These are phyloP conservation scores for Mechanitis mazaeus DNA, from an alignment of 2,888 invertebrate genomes.

Conservation along the genomic window DNA sequence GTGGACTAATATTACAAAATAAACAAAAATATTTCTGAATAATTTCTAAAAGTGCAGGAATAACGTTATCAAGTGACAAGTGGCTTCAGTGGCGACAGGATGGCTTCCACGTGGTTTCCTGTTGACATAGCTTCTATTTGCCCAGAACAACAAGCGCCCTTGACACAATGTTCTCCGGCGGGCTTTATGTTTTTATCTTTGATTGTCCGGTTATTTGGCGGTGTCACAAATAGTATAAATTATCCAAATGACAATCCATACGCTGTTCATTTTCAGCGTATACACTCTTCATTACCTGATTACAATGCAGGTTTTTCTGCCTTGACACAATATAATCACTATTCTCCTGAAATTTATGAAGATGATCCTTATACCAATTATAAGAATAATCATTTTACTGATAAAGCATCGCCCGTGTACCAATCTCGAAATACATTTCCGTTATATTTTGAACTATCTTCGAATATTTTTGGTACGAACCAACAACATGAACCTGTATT, in stretches of 20 bases:
- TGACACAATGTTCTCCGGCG: slow-evolving; percentile 76
- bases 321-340: too few species aligned
- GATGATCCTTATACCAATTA: background rate
- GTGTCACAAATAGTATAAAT: background rate
- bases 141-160: slow-evolving; percentile 61
- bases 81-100: background rate
- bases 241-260: slow-evolving; percentile 28
- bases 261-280: background rate
- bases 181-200: slow-evolving; percentile 77
- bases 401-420: too few species aligned
- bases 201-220: slow-evolving; percentile 73
- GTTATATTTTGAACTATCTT: too few species aligned
- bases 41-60: background rate
- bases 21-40: background rate
- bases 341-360: background rate
- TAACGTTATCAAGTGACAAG: background rate
- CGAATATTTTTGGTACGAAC: too few species aligned
- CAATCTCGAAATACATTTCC: too few species aligned
- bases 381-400: background rate
- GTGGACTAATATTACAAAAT: too few species aligned
- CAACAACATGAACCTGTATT: slow-evolving; percentile 1
- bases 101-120: slow-evolving; percentile 64
- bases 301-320: slow-evolving; percentile 30
- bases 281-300: too few species aligned
- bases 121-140: slow-evolving; percentile 75